phyloP scores from a whole-genome alignment of 2,113 vertebrate species.

The Brachyistius frenatus region DNA sequence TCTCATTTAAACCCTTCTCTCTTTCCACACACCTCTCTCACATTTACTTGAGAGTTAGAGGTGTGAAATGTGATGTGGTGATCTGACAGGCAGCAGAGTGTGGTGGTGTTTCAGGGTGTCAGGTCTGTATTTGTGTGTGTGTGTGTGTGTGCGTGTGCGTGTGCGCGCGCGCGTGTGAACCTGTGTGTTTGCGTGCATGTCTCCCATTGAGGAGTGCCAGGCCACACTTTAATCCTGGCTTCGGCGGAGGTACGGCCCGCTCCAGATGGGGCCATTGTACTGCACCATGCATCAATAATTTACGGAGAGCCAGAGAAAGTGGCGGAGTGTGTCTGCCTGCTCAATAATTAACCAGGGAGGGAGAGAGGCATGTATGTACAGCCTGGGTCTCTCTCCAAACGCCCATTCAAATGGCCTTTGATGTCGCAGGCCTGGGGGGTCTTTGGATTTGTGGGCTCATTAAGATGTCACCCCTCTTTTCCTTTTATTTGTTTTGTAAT shows the following conservation, averaged over 20 bases:
- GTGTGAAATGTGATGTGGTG: conserved; percentile 51
- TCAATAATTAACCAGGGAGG: conserved; percentile 85
- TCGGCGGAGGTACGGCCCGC: conserved; percentile 62
- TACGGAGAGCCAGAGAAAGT: conserved; percentile 80
- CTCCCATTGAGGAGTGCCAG: conserved; percentile 58
- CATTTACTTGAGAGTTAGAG: conserved; percentile 40
- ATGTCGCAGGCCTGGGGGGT: conserved; percentile 70
- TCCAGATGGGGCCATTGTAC: conserved; percentile 86
- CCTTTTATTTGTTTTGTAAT: conserved; percentile 82
- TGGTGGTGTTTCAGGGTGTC: conserved; percentile 8
- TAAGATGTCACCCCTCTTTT: conserved; percentile 80
- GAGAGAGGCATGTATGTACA: conserved; percentile 77
- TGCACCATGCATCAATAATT: conserved; percentile 84
- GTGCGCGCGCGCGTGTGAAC: not conserved
- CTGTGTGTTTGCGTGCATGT: conserved; percentile 29
- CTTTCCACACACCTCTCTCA: conserved; percentile 16
- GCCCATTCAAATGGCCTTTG: conserved; percentile 78
- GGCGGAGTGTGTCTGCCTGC: conserved; percentile 80
- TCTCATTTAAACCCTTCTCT: conserved; percentile 48
- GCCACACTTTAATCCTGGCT: conserved; percentile 77
- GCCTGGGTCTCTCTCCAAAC: conserved; percentile 78
- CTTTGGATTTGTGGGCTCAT: conserved; percentile 80
- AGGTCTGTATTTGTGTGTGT: conserved; percentile 5
- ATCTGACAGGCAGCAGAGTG: conserved; percentile 28
- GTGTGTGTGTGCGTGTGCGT: not conserved